These are phyloP conservation scores for Cromileptes altivelis DNA, from an alignment of 2,113 vertebrate genomes.

Conservation along the genomic window DNA sequence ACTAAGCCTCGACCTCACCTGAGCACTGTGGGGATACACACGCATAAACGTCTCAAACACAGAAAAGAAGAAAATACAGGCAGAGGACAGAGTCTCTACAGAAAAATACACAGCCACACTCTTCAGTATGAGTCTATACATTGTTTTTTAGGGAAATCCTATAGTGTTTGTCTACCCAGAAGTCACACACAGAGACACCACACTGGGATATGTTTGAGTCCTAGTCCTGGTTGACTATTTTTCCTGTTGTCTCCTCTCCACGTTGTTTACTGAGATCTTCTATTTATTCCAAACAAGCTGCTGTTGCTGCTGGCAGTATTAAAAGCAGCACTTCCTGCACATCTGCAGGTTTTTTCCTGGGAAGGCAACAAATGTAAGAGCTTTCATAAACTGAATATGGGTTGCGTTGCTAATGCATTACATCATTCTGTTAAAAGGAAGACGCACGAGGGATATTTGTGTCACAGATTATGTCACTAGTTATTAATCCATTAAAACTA, in stretches of 20 bases:
- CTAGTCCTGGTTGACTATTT: background rate
- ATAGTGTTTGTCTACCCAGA: background rate
- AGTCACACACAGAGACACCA: background rate
- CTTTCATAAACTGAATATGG: background rate
- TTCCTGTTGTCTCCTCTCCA: background rate
- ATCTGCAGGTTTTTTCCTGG: background rate
- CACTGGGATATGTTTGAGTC: background rate
- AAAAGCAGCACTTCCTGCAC: background rate
- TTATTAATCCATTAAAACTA: background rate
- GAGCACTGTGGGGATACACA: too few species aligned
- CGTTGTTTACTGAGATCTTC: background rate
- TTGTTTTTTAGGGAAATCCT: too few species aligned
- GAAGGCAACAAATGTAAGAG: background rate
- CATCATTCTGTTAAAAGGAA: background rate
- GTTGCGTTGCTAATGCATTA: background rate
- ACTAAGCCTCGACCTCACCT: too few species aligned
- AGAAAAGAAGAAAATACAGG: too few species aligned
- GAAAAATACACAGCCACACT: too few species aligned
- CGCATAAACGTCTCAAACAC: too few species aligned
- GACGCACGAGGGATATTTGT: background rate
- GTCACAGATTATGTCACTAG: background rate
- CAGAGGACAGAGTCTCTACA: too few species aligned
- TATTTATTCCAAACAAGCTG: constrained; percentile 11
- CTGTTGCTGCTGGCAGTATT: background rate
- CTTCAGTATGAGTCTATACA: too few species aligned